A percentile compares a stretch with the other conserved stretches of the same genome.
Evolutionary conservation across 2,888 invertebrate species (phyloP).

Genomic region (Holacanthella duospinosa): DNA sequence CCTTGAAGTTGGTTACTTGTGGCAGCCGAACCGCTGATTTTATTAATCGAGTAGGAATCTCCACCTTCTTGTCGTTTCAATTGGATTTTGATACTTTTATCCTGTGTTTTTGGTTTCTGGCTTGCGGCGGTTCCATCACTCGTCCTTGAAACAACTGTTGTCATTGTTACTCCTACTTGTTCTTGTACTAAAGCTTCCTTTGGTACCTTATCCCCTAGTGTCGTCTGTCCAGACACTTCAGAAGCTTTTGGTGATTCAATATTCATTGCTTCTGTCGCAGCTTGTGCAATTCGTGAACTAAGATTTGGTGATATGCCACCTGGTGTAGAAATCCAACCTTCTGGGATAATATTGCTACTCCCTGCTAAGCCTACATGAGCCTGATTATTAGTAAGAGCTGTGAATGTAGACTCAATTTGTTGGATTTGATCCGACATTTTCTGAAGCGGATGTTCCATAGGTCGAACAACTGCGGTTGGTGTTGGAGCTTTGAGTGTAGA

Average conservation of each 20-base stretch:
- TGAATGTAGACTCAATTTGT: conserved; percentile 21
- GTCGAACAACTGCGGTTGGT: conserved; percentile 29
- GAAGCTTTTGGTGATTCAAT: neutral
- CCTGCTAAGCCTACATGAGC: neutral
- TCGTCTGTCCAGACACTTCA: neutral
- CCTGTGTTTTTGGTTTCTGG: neutral
- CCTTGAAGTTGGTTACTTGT: neutral
- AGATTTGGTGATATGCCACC: neutral
- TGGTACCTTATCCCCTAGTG: neutral
- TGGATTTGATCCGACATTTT: conserved; percentile 32
- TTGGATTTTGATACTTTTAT: conserved; percentile 25
- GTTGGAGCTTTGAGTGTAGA: neutral
- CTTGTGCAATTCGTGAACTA: too few relatives aligned
- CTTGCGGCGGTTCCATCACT: neutral
- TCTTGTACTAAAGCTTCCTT: neutral
- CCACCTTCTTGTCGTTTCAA: conserved; percentile 22
- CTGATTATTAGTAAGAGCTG: neutral
- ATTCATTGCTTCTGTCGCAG: neutral
- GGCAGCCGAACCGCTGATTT: conserved; percentile 10
- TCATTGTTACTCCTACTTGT: too few relatives aligned
- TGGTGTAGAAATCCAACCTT: neutral
- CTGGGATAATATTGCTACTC: too few relatives aligned
- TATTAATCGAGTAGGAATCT: conserved; percentile 23
- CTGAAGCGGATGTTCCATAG: conserved; percentile 35
- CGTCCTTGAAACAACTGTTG: too few relatives aligned